Base-by-base conservation (phyloP, 2,888 invertebrate genomes). In the Aromia moschata region DNA sequence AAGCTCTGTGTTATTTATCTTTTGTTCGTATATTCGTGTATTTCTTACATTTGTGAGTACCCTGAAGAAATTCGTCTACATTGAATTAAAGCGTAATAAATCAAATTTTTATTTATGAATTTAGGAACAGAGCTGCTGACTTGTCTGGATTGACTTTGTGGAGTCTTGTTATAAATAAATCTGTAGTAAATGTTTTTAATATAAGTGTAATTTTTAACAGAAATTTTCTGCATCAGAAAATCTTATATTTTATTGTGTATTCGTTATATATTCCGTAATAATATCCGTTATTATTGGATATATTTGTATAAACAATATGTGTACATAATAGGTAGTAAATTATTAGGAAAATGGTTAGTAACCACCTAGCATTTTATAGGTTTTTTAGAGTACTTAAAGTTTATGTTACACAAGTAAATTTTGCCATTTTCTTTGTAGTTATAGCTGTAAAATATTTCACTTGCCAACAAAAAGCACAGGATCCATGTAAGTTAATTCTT, bases 201-300 rank as follows among this genome's bases (percentile, higher is more conserved):
- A 18, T 38, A 38, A 20, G 38, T n/a, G 40, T n/a, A 40, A 40
- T 41, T 36, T 54, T 54, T 54, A 37, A 25, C 20, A 38, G 25
- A 33, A 53, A 52, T 67, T 67, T 67, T 67, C 67, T 67, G 67
- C 57, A 67, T 67, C 67, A 67, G 67, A 67, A 67, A 67, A 65
- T 58, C 47, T 46, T 43, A 12, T 40, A 43, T 49, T 56, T 52
- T 44, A 43, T 38, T 20, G 25, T 30, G 12, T 31, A 40, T 16
- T 20, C 36, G 15, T 49, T 17, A 40, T 41, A 41, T 40, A 31
- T 16, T 41, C 37, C 20, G 33, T 17, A 31, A 36, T 33, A 40
- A 37, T 52, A 38, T 30, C 12, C 10, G 31, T 31, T 40, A 17
- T 52, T 31, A 31, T 15, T 12, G 31, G 41, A 14, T 52, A 41